Percentiles rank a stretch among this genome's conserved stretches.
Conservation (phyloP, 2,113 vertebrate genomes). For the Phyllostomus discolor region DNA sequence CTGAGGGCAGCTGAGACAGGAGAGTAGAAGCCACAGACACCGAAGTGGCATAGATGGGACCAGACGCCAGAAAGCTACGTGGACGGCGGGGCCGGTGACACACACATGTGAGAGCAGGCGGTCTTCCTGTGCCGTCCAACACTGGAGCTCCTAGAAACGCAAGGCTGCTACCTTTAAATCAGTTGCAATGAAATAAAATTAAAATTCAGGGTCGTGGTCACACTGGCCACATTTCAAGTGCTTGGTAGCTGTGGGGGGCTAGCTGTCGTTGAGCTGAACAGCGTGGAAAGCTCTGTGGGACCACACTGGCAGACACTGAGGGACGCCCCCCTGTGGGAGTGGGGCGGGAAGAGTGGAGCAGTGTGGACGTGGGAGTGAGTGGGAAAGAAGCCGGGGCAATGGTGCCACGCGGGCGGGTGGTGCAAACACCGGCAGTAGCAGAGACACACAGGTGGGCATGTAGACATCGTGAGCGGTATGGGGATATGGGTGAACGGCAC, state of each 20-base stretch:
- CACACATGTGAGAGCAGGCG: fast-evolving
- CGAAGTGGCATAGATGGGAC: not conserved
- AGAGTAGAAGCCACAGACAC: not conserved
- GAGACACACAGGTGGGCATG: fast-evolving
- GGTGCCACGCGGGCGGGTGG: fast-evolving
- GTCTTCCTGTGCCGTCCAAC: fast-evolving
- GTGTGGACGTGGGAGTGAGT: not conserved
- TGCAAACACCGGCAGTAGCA: not conserved
- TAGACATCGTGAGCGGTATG: fast-evolving
- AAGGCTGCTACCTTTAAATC: not conserved
- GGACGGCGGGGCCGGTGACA: fast-evolving
- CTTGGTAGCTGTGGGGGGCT: not conserved
- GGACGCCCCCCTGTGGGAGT: not conserved
- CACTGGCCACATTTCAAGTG: not conserved
- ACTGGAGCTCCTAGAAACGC: fast-evolving
- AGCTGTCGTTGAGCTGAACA: not conserved
- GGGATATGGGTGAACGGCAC: not conserved
- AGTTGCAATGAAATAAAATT: not conserved
- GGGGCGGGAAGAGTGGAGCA: not conserved
- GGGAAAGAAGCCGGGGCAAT: fast-evolving
- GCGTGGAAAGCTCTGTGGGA: not conserved
- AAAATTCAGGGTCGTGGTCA: not conserved
- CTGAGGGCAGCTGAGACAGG: not conserved
- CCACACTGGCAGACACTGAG: fast-evolving
- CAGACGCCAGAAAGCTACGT: not conserved